These are phyloP conservation scores for Nemurella pictetii DNA, from an alignment of 2,888 invertebrate species.

Conservation along the genomic window DNA sequence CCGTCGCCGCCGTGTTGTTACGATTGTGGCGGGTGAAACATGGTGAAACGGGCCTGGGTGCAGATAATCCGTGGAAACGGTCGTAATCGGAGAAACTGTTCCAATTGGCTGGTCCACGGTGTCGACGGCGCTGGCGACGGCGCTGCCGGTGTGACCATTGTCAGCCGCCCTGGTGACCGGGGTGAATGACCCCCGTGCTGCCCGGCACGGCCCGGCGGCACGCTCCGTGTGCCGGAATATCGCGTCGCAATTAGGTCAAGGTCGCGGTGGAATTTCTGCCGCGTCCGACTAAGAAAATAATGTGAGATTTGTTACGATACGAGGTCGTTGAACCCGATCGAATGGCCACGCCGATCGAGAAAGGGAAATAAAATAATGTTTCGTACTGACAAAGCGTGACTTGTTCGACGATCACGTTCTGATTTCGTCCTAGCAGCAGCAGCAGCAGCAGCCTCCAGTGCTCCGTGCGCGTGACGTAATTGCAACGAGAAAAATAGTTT, in stretches of 20 bases:
- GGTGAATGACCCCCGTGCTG: background rate
- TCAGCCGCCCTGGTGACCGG: background rate
- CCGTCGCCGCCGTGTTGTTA: background rate
- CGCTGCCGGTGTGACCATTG: background rate
- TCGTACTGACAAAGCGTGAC: background rate
- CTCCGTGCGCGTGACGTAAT: slow-evolving; percentile 1
- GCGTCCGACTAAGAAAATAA: background rate
- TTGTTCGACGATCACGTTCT: slow-evolving; percentile 7
- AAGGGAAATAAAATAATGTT: slow-evolving; percentile 27
- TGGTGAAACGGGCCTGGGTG: background rate
- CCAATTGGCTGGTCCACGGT: background rate
- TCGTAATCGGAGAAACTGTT: background rate
- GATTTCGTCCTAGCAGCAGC: background rate
- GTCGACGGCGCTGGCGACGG: background rate
- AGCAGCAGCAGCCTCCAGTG: background rate
- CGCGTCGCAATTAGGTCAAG: slow-evolving; percentile 28
- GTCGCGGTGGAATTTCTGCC: slow-evolving; percentile 29
- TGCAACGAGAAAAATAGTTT: background rate
- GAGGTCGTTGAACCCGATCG: slow-evolving; percentile 6
- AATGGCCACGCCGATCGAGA: slow-evolving; percentile 9
- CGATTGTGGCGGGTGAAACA: background rate
- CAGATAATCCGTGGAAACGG: background rate
- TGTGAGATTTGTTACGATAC: slow-evolving; percentile 16
- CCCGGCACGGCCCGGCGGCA: background rate
- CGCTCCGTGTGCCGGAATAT: background rate